Evolutionary conservation across 1,140 invertebrate species (phyloP), one percentile per base, ranked within the genome.

Genomic region (Drosophila arawakana): DNA sequence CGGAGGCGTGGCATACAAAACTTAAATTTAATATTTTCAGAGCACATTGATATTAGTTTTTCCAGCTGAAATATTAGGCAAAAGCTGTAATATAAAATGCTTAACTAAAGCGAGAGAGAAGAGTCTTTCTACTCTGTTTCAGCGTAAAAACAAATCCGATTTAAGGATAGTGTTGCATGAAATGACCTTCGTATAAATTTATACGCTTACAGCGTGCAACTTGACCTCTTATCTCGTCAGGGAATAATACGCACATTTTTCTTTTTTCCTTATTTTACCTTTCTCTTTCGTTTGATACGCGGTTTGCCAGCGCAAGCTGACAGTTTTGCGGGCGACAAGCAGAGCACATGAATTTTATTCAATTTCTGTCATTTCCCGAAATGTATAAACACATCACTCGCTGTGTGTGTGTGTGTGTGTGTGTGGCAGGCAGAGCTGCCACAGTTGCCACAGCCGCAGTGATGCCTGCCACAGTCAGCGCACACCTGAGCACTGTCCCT

Each of bases 311-410:
- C 21, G 21, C 41, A 41, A 25, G 34, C 39, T 63, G 52, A 63
- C 66, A 70, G 47, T n/a, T 54, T 15, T 30, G 25, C 25, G 3
- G 25, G 62, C 59, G 66, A 37, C 35, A 18, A 8, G 44, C 41
- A 62, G 66, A 77, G 82, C 84, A 65, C 75, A 90, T 80, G 89
- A 84, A 88, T 88, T 88, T 81, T 84, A 88, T 88, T 88, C 81
- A 88, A 88, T 88, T 89, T 88, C 74, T 89, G 84, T 88, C 84
- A 89, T 88, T 84, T 84, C 69, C 54, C 81, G 76, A 83, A 89
- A 88, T 78, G 80, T 83, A 88, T 88, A 88, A 88, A 88, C 84
- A 88, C 84, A 88, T 88, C 84, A 90, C 74, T 77, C 65, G 63
- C 60, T 59, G 70, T 13, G 3, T 30, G 25, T 30, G 25, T 30